Evolutionary conservation across 2,888 invertebrate genomes (phyloP), one percentile per base, ranked within the genome.

Genomic region (Archips xylosteana): DNA sequence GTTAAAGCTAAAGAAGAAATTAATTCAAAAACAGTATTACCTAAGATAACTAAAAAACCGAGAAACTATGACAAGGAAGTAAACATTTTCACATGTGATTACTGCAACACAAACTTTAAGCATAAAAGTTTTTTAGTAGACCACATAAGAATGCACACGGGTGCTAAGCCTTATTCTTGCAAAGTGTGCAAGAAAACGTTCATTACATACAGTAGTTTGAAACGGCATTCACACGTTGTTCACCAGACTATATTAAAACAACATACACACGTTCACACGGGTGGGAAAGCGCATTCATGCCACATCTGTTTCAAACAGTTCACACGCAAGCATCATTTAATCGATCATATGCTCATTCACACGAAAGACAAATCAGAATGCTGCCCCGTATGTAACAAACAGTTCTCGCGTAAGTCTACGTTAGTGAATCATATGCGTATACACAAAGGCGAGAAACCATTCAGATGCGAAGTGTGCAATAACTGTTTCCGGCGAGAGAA

Each of bases 391-490:
- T 60, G 60, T n/a, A 36, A n/a, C 6, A 60, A 60, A 9, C 36
- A 39, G 60, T 60, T 60, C 39, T 23, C 60, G 12, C 36, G n/a
- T 3, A 60, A 60, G n/a, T 60, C 34, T n/a, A n/a, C 23, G 1
- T 34, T 60, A 13, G 39, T 32, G 3, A 34, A 39, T 6, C 60
- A 60, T n/a, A 36, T 60, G 39, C 2, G 60, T 2, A 34, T 60
- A 8, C 60, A 60, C 23, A n/a, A 39, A 6, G 60, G 60, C n/a
- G 36, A 60, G 36, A 60, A 39, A 39, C 60, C 60, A 0, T 60
- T n/a, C 36, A n/a, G 3, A 39, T 60, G 60, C n/a, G 60, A 60
- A 60, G n/a, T 36, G 60, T 60, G 36, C n/a, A 60, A 39, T 12
- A 13, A 36, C 36, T 4, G 13, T 2, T 60, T 60, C 2, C 13